Conservation (phyloP, 2,113 vertebrate genomes). For the Chaetodon auriga region DNA sequence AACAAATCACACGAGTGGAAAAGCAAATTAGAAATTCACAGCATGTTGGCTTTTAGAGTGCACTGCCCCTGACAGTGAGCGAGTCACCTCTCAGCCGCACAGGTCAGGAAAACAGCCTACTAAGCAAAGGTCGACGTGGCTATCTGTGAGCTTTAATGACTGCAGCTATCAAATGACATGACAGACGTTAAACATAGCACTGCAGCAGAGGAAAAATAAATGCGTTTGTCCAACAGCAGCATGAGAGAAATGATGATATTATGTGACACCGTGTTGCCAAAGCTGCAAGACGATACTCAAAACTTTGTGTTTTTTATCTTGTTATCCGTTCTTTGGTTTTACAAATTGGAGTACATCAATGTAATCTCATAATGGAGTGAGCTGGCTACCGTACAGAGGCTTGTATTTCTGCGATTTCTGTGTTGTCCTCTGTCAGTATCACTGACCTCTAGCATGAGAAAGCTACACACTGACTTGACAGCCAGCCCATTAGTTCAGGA, state of each 20-base stretch:
- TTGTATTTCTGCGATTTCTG: slow-evolving; percentile 69
- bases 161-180: slow-evolving; percentile 68
- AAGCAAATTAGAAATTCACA: slow-evolving; percentile 77
- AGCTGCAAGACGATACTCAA: slow-evolving; percentile 51
- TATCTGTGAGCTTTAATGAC: slow-evolving; percentile 68
- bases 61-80: slow-evolving; percentile 52
- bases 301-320: slow-evolving; percentile 47
- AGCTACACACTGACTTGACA: slow-evolving; percentile 65
- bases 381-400: slow-evolving; percentile 48
- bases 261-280: slow-evolving; percentile 34
- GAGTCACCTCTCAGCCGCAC: slow-evolving; percentile 69
- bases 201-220: slow-evolving; percentile 57
- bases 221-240: slow-evolving; percentile 27
- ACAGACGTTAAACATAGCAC: slow-evolving; percentile 66
- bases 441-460: slow-evolving; percentile 74
- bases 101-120: slow-evolving; percentile 71
- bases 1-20: slow-evolving; percentile 59
- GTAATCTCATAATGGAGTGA: slow-evolving; percentile 62
- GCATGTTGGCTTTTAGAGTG: slow-evolving; percentile 63
- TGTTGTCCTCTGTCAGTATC: slow-evolving; percentile 72
- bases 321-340: slow-evolving; percentile 51
- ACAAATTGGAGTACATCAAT: slow-evolving; percentile 62
- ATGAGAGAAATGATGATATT: slow-evolving; percentile 32
- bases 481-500: slow-evolving; percentile 69
- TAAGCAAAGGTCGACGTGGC: slow-evolving; percentile 66